These are phyloP conservation scores for Crenuchus spilurus DNA, from an alignment of 2,797 vertebrate genomes.

Conservation along the genomic window DNA sequence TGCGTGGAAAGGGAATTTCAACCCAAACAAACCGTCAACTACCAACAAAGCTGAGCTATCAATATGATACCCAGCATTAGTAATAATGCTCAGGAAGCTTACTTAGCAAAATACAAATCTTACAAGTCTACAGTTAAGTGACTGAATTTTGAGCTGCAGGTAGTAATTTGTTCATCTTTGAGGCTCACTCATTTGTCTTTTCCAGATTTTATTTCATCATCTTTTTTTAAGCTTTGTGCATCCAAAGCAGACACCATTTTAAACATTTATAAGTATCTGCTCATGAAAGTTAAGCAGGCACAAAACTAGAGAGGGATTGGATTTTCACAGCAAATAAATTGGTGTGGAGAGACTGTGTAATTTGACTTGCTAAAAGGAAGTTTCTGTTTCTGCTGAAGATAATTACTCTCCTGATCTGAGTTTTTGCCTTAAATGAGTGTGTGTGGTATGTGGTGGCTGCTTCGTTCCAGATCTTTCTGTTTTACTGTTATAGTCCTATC, in stretches of 20 bases:
- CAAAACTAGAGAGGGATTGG: slow-evolving; percentile 41
- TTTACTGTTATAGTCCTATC: too few species aligned
- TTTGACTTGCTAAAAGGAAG: slow-evolving; percentile 56
- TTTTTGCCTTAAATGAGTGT: slow-evolving; percentile 30
- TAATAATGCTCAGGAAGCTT: slow-evolving; percentile 7
- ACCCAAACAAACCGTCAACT: neutral
- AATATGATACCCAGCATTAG: neutral
- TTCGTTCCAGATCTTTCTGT: too few species aligned
- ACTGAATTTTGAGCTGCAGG: neutral
- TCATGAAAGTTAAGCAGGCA: slow-evolving; percentile 53
- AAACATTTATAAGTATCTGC: slow-evolving; percentile 56
- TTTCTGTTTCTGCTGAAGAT: slow-evolving; percentile 48
- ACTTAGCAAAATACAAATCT: neutral
- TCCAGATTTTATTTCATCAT: slow-evolving; percentile 24
- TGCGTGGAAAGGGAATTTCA: neutral
- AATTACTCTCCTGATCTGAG: slow-evolving; percentile 50
- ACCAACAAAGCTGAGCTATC: slow-evolving; percentile 7
- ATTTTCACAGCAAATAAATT: slow-evolving; percentile 53
- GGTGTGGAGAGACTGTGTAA: slow-evolving; percentile 35
- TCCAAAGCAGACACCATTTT: slow-evolving; percentile 42
- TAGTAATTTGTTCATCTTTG: slow-evolving; percentile 2
- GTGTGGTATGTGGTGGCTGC: slow-evolving; percentile 4
- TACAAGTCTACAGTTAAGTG: neutral
- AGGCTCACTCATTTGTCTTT: slow-evolving; percentile 28
- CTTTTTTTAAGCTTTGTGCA: slow-evolving; percentile 26